A percentile compares a stretch with the other conserved stretches of the same genome.
Evolutionary conservation across 1,140 invertebrate genomes (phyloP).

Genomic region (Ceratosolen solmsi): DNA sequence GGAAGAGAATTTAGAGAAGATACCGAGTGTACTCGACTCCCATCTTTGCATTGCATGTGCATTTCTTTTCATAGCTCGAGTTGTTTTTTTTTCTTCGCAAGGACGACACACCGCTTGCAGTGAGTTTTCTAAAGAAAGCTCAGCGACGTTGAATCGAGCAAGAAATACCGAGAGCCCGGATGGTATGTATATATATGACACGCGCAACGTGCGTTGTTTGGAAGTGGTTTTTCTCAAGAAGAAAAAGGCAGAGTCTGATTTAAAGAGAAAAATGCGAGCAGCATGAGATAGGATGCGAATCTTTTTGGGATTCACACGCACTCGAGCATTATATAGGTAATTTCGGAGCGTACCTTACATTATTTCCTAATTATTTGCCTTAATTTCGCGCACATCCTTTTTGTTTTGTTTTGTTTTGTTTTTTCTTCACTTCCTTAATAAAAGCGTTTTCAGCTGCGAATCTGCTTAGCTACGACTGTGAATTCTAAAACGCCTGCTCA

Average conservation of each 20-base stretch:
- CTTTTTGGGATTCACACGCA: not conserved
- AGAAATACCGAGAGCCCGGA: not conserved
- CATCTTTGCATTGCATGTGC: conserved; percentile 43
- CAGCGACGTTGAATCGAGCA: not conserved
- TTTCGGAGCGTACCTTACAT: not conserved
- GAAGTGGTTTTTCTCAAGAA: conserved; percentile 6
- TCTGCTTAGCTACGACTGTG: no score
- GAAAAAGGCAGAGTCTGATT: not conserved
- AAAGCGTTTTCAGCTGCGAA: no score
- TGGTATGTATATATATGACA: not conserved
- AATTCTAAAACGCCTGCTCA: no score
- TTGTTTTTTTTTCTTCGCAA: conserved; percentile 29
- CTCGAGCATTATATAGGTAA: conserved; percentile 7
- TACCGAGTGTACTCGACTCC: conserved; percentile 46
- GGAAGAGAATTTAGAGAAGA: conserved; percentile 10
- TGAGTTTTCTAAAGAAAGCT: not conserved
- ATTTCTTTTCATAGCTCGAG: not conserved
- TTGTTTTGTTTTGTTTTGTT: no score
- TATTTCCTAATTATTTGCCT: not conserved
- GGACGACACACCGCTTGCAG: not conserved
- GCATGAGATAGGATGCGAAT: not conserved
- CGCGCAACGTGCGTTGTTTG: not conserved
- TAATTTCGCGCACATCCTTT: no score
- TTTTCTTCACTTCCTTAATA: not conserved
- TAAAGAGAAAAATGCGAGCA: not conserved